Conservation (phyloP, 2,888 invertebrate genomes). For the Ophion obscuratus region DNA sequence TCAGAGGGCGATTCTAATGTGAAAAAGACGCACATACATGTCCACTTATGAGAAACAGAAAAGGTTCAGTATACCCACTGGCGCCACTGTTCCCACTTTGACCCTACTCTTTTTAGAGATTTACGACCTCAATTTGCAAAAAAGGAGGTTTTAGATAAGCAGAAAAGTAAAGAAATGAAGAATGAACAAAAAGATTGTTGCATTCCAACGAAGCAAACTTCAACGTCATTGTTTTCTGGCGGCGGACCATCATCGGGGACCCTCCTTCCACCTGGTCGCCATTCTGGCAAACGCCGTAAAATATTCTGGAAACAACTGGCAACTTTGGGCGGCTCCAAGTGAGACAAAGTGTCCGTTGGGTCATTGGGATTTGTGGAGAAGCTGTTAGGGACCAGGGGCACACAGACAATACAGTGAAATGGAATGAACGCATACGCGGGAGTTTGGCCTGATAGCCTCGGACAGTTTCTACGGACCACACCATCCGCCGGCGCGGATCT, state of each 20-base stretch:
- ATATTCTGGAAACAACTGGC: slow-evolving; percentile 55
- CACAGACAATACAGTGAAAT: slow-evolving; percentile 4
- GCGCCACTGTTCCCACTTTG: too few relatives aligned
- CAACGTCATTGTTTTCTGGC: too few relatives aligned
- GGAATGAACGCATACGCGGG: slow-evolving; percentile 8
- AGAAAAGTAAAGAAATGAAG: too few relatives aligned
- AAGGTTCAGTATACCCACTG: too few relatives aligned
- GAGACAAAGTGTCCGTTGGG: not conserved
- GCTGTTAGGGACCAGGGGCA: slow-evolving; percentile 20
- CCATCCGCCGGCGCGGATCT: slow-evolving; percentile 57
- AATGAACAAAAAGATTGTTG: too few relatives aligned
- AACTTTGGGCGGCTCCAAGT: not conserved
- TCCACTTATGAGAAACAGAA: too few relatives aligned
- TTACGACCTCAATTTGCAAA: too few relatives aligned
- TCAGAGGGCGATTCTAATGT: too few relatives aligned
- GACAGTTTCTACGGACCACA: slow-evolving; percentile 58
- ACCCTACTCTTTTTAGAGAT: too few relatives aligned
- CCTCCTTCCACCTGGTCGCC: not conserved
- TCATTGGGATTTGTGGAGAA: slow-evolving; percentile 34
- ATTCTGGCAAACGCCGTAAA: slow-evolving; percentile 51
- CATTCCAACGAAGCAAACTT: too few relatives aligned
- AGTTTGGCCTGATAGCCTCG: slow-evolving; percentile 44
- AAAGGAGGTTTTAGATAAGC: too few relatives aligned
- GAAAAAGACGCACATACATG: too few relatives aligned
- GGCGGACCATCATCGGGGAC: not conserved